Evolutionary conservation across 2,888 invertebrate species (phyloP).

Genomic region (Mythimna pallens): DNA sequence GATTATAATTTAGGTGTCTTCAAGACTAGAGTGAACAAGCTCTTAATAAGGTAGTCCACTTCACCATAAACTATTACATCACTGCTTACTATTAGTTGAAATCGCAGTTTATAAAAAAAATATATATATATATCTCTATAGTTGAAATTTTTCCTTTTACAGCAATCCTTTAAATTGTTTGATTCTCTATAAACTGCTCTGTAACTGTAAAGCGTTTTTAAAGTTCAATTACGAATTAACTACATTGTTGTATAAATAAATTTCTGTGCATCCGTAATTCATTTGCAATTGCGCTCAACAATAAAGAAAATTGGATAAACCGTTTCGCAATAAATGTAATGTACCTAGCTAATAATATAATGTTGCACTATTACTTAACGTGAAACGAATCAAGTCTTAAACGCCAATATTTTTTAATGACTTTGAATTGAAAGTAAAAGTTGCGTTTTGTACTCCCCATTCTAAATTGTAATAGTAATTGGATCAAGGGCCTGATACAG

Average conservation of each 20-base stretch:
- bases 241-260: conserved; percentile 54
- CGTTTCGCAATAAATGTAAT: conserved; percentile 25
- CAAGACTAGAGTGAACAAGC: too few species aligned
- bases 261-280: conserved; percentile 45
- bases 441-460: too few species aligned
- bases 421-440: too few species aligned
- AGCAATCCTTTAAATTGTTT: conserved; percentile 37
- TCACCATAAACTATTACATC: too few species aligned
- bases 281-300: conserved; percentile 41
- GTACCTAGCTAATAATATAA: not conserved
- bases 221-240: conserved; percentile 48
- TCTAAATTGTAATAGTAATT: too few species aligned
- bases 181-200: conserved; percentile 32
- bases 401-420: not conserved
- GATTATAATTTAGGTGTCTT: too few species aligned
- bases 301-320: conserved; percentile 44
- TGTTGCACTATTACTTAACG: not conserved
- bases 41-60: too few species aligned
- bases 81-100: too few species aligned
- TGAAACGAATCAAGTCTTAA: not conserved
- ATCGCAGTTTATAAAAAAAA: too few species aligned
- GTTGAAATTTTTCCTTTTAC: not conserved
- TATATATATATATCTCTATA: too few species aligned
- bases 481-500: too few species aligned
- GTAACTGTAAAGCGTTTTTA: conserved; percentile 35